A percentile compares a stretch with the other conserved stretches of the same genome.
These are phyloP conservation scores for Drosophila lacteicornis DNA, from an alignment of 1,140 invertebrate genomes.

Conservation along the genomic window DNA sequence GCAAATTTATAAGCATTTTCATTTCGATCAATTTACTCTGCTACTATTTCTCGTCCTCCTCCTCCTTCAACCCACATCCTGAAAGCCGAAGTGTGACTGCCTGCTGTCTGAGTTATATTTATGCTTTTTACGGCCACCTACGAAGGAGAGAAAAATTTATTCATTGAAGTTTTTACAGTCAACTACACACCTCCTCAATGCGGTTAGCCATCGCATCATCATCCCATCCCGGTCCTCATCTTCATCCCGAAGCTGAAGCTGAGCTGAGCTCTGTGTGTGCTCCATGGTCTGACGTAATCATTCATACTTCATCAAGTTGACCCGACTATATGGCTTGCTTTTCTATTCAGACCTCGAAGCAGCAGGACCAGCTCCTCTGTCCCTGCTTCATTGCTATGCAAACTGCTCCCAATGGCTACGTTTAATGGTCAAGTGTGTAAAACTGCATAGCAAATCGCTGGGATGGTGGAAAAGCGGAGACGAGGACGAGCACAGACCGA, in stretches of 20 bases:
- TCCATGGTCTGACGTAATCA: conserved; percentile 66
- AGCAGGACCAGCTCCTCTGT: conserved; percentile 23
- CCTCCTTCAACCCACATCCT: background rate
- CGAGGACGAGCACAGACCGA: background rate
- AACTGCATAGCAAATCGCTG: conserved; percentile 83
- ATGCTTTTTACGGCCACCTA: conserved; percentile 61
- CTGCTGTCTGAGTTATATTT: conserved; percentile 64
- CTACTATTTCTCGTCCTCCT: conserved; percentile 37
- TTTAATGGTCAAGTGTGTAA: conserved; percentile 84
- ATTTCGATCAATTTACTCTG: conserved; percentile 75
- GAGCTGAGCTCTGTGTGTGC: conserved; percentile 11
- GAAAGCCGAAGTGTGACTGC: conserved; percentile 26
- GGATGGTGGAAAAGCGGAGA: conserved; percentile 24
- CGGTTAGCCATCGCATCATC: conserved; percentile 44
- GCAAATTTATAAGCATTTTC: conserved; percentile 77
- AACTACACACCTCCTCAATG: conserved; percentile 79
- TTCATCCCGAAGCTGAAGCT: conserved; percentile 14
- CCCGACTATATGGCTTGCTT: conserved; percentile 54
- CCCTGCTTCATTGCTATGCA: conserved; percentile 78
- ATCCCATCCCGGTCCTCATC: conserved; percentile 30
- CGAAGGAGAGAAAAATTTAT: conserved; percentile 69
- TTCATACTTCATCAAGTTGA: conserved; percentile 83
- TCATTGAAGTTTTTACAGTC: conserved; percentile 83
- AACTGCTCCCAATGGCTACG: conserved; percentile 83
- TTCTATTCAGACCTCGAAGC: conserved; percentile 47